Base-by-base conservation (phyloP, 2,888 invertebrate species). In the Sarcophaga caerulescens region DNA sequence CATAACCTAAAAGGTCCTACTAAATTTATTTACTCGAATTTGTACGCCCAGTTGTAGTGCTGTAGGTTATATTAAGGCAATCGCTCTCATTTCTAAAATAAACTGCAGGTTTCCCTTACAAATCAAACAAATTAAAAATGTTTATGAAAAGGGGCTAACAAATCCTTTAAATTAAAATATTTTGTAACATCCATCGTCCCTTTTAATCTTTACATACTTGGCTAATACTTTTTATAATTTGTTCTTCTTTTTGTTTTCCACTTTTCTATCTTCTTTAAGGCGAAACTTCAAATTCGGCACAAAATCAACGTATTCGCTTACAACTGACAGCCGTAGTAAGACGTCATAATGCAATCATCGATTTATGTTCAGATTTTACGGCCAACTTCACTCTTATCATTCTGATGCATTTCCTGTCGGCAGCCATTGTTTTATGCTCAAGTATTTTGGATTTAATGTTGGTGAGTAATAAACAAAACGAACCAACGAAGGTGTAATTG, bases 341-440 rank as follows among this genome's bases (percentile, higher is more conserved):
- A 62, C 90, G 90, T 65, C 93, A 93, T 89, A 92, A 91, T 89
- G 89, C 89, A 85, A 90, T 92, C 89, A 92, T 92, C 88, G 92
- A 92, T 90, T 90, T 92, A 88, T 91, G 92, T 88, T 84, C 90
- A 71, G 91, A 91, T 87, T 91, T 92, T 81, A 88, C 90, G 66
- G 80, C 84, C 66, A 90, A 90, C 88, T 92, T 91, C 85, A 89
- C 89, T 74, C 89, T 91, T 89, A 92, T 93, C 88, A 90, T 92
- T 85, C 89, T 92, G 89, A 90, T 90, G 88, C 91, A 92, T 89
- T 93, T 93, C 89, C 89, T 93, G 83, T 92, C 91, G 82, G 92
- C 93, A 62, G 92, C 93, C 45, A 87, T 92, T 86, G 90, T 92
- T 63, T 89, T 93, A 47, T 92, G 93, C 81, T 90, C 90, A 23